Evolutionary conservation across 2,888 invertebrate genomes (phyloP).

Genomic region (Exephanes ischioxanthus): DNA sequence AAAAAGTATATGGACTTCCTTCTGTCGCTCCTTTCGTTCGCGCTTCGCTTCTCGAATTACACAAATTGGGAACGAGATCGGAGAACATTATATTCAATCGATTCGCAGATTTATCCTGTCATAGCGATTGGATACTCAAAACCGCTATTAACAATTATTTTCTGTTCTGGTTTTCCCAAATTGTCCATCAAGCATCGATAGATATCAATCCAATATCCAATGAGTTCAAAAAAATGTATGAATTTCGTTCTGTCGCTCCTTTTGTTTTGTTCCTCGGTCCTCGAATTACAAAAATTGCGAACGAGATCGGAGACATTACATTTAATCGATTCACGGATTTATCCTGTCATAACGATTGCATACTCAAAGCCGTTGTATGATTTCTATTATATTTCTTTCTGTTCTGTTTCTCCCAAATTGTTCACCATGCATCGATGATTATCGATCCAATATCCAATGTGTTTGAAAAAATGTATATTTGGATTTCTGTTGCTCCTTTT

Average conservation of each 20-base stretch:
- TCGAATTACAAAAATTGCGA: background rate
- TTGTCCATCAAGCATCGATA: background rate
- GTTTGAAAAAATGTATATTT: background rate
- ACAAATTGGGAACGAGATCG: background rate
- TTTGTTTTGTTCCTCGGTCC: no score
- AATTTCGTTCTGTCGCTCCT: background rate
- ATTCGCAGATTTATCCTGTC: background rate
- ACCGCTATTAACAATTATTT: background rate
- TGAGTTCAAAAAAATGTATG: background rate
- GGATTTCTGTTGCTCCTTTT: background rate
- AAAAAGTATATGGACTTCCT: constrained; percentile 13
- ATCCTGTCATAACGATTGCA: background rate
- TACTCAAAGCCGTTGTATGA: background rate
- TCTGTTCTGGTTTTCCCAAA: background rate
- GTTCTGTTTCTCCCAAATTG: background rate
- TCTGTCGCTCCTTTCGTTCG: background rate
- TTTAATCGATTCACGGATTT: background rate
- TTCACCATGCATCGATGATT: background rate
- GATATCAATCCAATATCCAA: background rate
- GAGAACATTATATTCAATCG: background rate
- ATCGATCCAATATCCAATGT: background rate
- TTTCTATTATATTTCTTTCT: background rate
- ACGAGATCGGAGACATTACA: background rate
- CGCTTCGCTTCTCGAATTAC: background rate
- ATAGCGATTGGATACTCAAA: background rate